These are phyloP conservation scores for Tholera decimalis DNA, from an alignment of 2,888 invertebrate species.

Conservation along the genomic window DNA sequence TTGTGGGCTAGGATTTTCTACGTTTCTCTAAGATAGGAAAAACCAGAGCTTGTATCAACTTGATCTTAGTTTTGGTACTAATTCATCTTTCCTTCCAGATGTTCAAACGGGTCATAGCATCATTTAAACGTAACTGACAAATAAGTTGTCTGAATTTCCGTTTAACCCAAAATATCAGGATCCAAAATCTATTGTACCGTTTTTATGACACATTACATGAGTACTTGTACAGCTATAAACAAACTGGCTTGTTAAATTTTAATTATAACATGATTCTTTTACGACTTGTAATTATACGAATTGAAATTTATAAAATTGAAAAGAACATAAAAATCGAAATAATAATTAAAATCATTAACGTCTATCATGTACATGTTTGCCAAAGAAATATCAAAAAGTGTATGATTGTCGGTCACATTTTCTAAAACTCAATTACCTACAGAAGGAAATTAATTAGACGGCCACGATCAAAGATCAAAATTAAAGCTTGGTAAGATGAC, in stretches of 20 bases:
- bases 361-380: background rate
- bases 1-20: too few relatives aligned
- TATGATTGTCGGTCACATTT: constrained; percentile 18
- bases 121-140: background rate
- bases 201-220: background rate
- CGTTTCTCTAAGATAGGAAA: too few relatives aligned
- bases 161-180: background rate
- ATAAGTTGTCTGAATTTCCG: constrained; percentile 7
- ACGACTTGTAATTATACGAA: too few relatives aligned
- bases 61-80: too few relatives aligned
- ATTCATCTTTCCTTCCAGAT: too few relatives aligned
- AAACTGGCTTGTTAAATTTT: background rate
- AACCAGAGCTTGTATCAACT: too few relatives aligned
- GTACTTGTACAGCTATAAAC: background rate
- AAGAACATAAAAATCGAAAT: background rate
- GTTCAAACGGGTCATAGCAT: too few relatives aligned
- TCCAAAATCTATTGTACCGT: background rate
- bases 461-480: constrained; percentile 40
- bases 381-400: background rate
- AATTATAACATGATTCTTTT: background rate
- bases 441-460: constrained; percentile 40
- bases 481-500: constrained; percentile 39
- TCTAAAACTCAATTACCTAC: constrained; percentile 27
- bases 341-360: background rate
- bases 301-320: background rate